These are phyloP conservation scores for Desmodus rotundus DNA, from an alignment of 2,113 vertebrate genomes.

Conservation along the genomic window DNA sequence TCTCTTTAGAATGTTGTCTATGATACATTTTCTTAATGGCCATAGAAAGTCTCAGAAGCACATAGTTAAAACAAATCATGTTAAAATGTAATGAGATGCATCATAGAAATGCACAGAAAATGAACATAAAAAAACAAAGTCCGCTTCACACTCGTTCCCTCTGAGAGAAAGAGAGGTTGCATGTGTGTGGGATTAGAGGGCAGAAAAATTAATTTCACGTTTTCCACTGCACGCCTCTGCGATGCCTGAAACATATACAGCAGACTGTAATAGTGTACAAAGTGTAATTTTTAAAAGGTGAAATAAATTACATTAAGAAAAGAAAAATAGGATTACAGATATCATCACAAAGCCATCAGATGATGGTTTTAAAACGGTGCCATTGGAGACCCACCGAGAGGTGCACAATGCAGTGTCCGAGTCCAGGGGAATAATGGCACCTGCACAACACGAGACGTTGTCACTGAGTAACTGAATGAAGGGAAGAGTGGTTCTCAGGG, in stretches of 20 bases:
- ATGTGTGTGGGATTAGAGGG: background rate
- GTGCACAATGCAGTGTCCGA: background rate
- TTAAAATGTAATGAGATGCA: background rate
- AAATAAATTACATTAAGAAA: background rate
- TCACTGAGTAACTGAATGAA: background rate
- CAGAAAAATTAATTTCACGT: background rate
- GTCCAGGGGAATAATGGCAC: background rate
- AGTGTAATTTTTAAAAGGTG: background rate
- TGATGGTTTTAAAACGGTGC: background rate
- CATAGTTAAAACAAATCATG: background rate
- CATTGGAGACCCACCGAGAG: background rate
- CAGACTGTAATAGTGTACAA: background rate
- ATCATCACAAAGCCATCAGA: no score
- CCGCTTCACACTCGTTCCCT: background rate
- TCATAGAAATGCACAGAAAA: background rate
- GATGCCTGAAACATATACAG: background rate
- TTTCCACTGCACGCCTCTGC: background rate
- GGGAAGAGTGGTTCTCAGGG: background rate
- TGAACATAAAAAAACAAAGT: background rate
- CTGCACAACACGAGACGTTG: background rate
- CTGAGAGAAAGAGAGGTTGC: background rate
- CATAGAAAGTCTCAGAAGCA: background rate
- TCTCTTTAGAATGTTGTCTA: background rate
- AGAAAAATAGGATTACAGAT: background rate
- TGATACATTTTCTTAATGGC: background rate